Conservation (phyloP, 2,797 vertebrate species). For the Catharus ustulatus region DNA sequence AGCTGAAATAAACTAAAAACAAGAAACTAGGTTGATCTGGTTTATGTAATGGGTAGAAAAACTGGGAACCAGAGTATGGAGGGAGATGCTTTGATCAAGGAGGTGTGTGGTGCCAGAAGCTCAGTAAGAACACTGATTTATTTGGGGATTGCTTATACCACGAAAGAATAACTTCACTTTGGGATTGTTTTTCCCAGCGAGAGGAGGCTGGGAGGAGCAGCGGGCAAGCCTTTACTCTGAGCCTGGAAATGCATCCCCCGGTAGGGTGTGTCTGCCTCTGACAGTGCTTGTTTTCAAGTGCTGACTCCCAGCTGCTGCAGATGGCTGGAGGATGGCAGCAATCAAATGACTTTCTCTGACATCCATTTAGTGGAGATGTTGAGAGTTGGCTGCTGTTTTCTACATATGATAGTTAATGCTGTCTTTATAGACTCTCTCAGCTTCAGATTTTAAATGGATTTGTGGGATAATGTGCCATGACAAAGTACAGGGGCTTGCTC, state of each 20-base stretch:
- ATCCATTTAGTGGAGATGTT: not conserved
- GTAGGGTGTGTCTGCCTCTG: constrained; percentile 48
- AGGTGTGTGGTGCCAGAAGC: not conserved
- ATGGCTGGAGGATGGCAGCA: constrained; percentile 44
- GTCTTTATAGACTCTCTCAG: not conserved
- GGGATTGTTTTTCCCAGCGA: constrained; percentile 59
- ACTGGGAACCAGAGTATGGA: not conserved
- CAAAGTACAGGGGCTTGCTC: not conserved
- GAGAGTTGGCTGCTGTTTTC: not conserved
- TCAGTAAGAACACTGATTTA: constrained; percentile 35
- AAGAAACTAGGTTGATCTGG: constrained; percentile 47
- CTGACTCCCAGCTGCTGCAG: constrained; percentile 48
- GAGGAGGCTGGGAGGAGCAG: constrained; percentile 54
- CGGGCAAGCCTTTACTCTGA: constrained; percentile 34
- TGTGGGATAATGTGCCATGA: not conserved
- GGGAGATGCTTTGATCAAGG: constrained; percentile 32
- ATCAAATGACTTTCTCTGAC: not conserved
- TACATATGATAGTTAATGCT: not conserved
- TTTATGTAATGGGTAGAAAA: constrained; percentile 33
- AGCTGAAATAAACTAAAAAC: constrained; percentile 30
- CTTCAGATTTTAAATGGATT: not conserved
- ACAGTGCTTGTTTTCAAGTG: constrained; percentile 20
- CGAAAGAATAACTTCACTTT: constrained; percentile 44
- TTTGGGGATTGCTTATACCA: constrained; percentile 30
- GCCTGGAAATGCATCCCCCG: constrained; percentile 1